Percentiles rank a stretch among this genome's conserved stretches.
Conservation (phyloP, 2,113 vertebrate species). For the Melanocharis versteri region DNA sequence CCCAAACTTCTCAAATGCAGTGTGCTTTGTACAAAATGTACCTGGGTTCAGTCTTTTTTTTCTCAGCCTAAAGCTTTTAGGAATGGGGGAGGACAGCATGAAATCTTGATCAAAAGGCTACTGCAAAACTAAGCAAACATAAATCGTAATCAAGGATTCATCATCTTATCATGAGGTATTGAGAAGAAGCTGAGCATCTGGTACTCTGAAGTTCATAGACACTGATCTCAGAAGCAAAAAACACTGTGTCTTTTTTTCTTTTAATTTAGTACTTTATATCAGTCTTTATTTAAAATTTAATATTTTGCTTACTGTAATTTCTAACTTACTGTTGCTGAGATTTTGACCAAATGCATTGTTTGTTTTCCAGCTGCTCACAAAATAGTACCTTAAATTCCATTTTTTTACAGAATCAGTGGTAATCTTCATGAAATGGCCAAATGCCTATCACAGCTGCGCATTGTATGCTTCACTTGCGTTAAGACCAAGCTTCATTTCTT, state of each 20-base stretch:
- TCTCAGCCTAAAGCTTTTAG: background rate
- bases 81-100: background rate
- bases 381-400: background rate
- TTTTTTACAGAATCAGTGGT: background rate
- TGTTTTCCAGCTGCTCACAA: background rate
- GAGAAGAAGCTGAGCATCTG: background rate
- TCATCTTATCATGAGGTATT: background rate
- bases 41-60: background rate
- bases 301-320: background rate
- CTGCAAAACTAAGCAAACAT: background rate
- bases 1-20: background rate
- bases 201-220: background rate
- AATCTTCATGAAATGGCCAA: constrained; percentile 19
- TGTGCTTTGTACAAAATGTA: background rate
- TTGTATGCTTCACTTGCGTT: constrained; percentile 23
- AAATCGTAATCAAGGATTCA: background rate
- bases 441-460: constrained; percentile 7
- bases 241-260: background rate
- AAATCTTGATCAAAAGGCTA: background rate
- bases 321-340: background rate
- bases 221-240: background rate
- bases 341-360: background rate
- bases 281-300: background rate
- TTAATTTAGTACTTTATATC: background rate
- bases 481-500: background rate